A percentile compares a stretch with the other conserved stretches of the same genome.
phyloP scores from a whole-genome alignment of 2,113 vertebrate genomes.

The Pelusios castaneus region DNA sequence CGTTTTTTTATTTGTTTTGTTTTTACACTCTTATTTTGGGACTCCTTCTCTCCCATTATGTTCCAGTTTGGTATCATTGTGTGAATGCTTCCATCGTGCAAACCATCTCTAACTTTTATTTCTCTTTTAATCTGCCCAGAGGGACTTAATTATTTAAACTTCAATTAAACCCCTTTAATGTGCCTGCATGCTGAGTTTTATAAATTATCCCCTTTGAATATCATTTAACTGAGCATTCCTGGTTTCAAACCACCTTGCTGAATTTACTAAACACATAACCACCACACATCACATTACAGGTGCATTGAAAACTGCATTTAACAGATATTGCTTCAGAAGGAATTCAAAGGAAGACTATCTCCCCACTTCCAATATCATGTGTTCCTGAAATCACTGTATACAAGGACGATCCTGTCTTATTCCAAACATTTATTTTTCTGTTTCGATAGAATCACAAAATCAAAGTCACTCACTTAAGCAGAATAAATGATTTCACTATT shows the following conservation, averaged over 20 bases:
- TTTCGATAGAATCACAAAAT: background rate
- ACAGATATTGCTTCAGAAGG: background rate
- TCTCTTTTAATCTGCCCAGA: background rate
- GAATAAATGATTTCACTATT: background rate
- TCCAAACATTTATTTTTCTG: background rate
- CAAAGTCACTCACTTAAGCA: slow-evolving; percentile 6
- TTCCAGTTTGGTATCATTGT: background rate
- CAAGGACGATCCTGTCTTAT: background rate
- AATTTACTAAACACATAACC: background rate
- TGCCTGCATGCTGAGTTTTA: slow-evolving; percentile 23
- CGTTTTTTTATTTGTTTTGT: background rate
- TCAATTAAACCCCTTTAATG: background rate
- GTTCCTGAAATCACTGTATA: background rate
- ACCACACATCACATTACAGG: background rate
- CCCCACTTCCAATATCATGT: background rate
- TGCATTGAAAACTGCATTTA: background rate
- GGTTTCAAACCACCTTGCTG: background rate
- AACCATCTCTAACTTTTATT: background rate
- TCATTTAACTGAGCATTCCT: background rate
- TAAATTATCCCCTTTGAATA: slow-evolving; percentile 11
- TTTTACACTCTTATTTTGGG: background rate
- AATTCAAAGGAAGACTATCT: background rate
- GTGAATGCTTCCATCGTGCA: background rate
- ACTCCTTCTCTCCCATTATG: background rate
- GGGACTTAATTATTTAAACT: slow-evolving; percentile 37